A percentile compares a stretch with the other conserved stretches of the same genome.
Conservation (phyloP, 1,140 invertebrate species). For the Heliconius eleuchia region DNA sequence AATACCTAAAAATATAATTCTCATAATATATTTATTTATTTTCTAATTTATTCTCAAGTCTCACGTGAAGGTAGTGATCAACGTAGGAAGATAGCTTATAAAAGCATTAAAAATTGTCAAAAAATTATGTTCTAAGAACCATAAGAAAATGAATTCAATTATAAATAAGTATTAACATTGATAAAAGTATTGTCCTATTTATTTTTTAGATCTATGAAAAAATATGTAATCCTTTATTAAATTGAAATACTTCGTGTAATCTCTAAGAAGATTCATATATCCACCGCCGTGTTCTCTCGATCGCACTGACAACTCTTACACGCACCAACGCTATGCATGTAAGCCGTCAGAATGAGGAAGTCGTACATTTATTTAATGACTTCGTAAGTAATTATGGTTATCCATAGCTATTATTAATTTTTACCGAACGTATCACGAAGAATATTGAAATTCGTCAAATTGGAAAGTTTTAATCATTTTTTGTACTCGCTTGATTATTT, state of each 20-base stretch:
- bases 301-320: conserved; percentile 49
- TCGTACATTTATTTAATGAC: conserved; percentile 41
- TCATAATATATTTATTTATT: no score
- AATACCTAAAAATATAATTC: neutral
- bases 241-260: neutral
- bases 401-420: conserved; percentile 31
- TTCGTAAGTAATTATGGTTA: conserved; percentile 35
- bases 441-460: conserved; percentile 21
- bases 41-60: no score
- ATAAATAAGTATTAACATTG: no score
- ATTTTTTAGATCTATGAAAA: no score
- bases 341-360: conserved; percentile 42
- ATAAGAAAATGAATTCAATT: no score
- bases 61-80: no score
- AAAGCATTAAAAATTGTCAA: no score
- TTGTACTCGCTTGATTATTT: neutral
- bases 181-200: no score
- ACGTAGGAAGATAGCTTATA: no score
- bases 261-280: conserved; percentile 9
- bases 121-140: no score
- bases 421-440: neutral
- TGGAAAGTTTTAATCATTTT: neutral
- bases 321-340: conserved; percentile 36
- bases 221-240: neutral
- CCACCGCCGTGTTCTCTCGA: conserved; percentile 32